Conservation (phyloP, 2,113 vertebrate genomes). For the Eubucco bourcierii region DNA sequence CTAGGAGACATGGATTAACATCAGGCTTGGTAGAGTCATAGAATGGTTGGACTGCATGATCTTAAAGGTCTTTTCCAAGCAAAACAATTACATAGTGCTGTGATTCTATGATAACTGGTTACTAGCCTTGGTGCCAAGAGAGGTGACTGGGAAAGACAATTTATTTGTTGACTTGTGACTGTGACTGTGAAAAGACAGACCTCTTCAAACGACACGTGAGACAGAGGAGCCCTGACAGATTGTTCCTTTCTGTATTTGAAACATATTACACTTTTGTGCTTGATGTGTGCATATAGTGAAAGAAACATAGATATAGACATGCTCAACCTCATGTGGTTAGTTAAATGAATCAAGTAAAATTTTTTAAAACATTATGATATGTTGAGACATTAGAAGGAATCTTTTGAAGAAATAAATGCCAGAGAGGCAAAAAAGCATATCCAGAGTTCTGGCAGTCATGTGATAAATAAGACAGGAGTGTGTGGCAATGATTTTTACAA, state of each 20-base stretch:
- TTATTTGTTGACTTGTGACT: background rate
- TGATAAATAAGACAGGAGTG: slow-evolving; percentile 20
- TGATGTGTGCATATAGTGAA: background rate
- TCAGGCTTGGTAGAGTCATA: too few relatives aligned
- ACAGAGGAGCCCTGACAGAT: background rate
- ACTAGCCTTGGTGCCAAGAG: background rate
- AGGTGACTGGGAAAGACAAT: background rate
- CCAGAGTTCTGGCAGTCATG: background rate
- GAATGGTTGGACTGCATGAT: too few relatives aligned
- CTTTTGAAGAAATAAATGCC: slow-evolving; percentile 6
- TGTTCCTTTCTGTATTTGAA: background rate
- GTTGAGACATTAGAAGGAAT: background rate
- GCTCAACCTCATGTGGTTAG: background rate
- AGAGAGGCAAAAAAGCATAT: slow-evolving; percentile 9
- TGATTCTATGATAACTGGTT: background rate
- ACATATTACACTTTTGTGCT: background rate
- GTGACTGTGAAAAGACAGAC: background rate
- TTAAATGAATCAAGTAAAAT: background rate
- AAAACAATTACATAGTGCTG: too few relatives aligned
- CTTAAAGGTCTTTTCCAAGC: too few relatives aligned
- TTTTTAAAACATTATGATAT: background rate
- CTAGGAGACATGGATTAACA: too few relatives aligned
- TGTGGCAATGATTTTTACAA: background rate
- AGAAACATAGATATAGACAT: background rate
- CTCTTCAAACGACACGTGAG: background rate